Conservation (phyloP, 2,797 vertebrate genomes). For the Tamandua tetradactyla region DNA sequence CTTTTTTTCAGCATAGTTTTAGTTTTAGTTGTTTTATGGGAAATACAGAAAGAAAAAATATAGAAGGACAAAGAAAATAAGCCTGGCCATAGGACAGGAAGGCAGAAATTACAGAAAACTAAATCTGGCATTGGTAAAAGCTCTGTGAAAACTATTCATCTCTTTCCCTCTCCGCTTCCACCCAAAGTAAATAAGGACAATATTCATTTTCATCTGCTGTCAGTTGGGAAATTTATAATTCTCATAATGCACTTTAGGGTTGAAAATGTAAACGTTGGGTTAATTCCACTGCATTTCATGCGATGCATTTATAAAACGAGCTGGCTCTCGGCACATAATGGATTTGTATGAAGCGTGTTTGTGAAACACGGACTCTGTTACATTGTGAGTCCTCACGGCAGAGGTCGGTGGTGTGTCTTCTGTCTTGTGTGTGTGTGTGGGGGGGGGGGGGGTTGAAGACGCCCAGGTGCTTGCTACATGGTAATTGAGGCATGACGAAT, state of each 20-base stretch:
- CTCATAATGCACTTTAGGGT: constrained; percentile 41
- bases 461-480: not conserved
- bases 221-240: constrained; percentile 53
- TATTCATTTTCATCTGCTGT: constrained; percentile 51
- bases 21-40: constrained; percentile 57
- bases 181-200: constrained; percentile 33
- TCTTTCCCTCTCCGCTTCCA: not conserved
- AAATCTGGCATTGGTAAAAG: not conserved
- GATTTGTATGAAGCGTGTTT: constrained; percentile 20
- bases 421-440: too few relatives aligned
- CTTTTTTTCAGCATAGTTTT: not conserved
- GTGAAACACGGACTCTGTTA: not conserved
- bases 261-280: constrained; percentile 57
- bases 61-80: not conserved
- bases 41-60: constrained; percentile 42
- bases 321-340: not conserved
- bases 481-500: not conserved
- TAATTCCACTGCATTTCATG: constrained; percentile 61
- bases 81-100: not conserved
- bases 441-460: accelerated
- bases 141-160: constrained; percentile 9
- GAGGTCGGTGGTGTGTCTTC: not conserved
- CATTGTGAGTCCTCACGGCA: not conserved
- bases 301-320: constrained; percentile 38
- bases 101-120: constrained; percentile 8